These are phyloP conservation scores for Loriculus beryllinus DNA, from an alignment of 2,797 vertebrate genomes.

Conservation along the genomic window DNA sequence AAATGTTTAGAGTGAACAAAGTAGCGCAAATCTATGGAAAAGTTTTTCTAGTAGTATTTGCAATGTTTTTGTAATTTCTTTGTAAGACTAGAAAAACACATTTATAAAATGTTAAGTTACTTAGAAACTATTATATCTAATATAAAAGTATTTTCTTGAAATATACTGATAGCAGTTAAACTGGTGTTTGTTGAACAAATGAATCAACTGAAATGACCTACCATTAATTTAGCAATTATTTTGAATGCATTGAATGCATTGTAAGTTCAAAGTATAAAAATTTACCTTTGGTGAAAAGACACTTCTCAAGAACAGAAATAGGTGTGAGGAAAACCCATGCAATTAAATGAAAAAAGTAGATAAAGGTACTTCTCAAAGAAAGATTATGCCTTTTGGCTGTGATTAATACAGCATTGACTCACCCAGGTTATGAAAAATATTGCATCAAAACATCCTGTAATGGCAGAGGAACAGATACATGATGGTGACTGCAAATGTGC, in stretches of 20 bases:
- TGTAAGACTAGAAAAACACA: not conserved
- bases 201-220: not conserved
- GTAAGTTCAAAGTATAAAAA: not conserved
- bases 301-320: not conserved
- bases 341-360: not conserved
- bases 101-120: not conserved
- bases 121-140: not conserved
- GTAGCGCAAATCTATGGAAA: not conserved
- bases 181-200: not conserved
- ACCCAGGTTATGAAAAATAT: not conserved
- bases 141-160: not conserved
- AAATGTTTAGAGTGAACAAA: not conserved
- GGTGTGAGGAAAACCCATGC: not conserved
- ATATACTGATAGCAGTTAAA: not conserved
- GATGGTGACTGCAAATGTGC: not conserved
- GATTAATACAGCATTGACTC: not conserved
- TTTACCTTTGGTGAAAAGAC: not conserved
- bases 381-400: not conserved
- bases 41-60: not conserved
- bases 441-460: not conserved
- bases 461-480: not conserved
- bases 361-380: not conserved
- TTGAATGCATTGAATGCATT: not conserved
- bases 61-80: not conserved
- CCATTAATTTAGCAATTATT: not conserved